A percentile compares a stretch with the other conserved stretches of the same genome.
Evolutionary conservation across 2,888 invertebrate species (phyloP).

Genomic region (Trichacis sp.): DNA sequence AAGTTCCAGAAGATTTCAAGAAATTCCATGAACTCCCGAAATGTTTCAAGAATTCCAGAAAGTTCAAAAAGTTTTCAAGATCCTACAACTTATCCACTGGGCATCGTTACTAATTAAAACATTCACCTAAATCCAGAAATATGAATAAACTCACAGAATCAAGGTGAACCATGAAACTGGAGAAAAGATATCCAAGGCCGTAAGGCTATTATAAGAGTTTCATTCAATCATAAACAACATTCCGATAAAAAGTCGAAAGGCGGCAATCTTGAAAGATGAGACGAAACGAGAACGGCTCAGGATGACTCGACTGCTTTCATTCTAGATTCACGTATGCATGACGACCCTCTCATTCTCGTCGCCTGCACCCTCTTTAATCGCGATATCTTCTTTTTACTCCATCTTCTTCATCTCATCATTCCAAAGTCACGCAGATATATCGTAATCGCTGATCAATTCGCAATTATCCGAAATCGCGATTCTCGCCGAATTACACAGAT

Average conservation of each 20-base stretch:
- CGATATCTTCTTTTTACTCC: slow-evolving; percentile 17
- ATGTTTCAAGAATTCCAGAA: no score
- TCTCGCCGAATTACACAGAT: background rate
- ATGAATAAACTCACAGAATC: background rate
- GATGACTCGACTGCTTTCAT: slow-evolving; percentile 64
- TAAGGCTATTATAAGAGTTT: slow-evolving; percentile 63
- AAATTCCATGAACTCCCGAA: no score
- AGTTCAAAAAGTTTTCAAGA: no score
- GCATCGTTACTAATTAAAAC: no score
- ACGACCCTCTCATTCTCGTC: slow-evolving; percentile 40
- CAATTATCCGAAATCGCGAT: slow-evolving; percentile 21
- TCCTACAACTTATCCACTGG: no score
- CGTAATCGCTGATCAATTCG: slow-evolving; percentile 33
- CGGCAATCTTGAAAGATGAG: slow-evolving; percentile 63
- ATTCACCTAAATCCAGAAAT: no score
- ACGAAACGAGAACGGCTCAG: slow-evolving; percentile 49
- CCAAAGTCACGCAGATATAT: slow-evolving; percentile 32
- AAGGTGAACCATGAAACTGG: slow-evolving; percentile 23
- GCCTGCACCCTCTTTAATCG: slow-evolving; percentile 34
- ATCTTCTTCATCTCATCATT: slow-evolving; percentile 27
- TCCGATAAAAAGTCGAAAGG: slow-evolving; percentile 64
- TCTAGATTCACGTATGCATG: slow-evolving; percentile 55
- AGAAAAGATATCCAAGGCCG: slow-evolving; percentile 46
- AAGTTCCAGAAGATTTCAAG: no score
- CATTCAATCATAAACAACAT: slow-evolving; percentile 68